Evolutionary conservation across 2,113 vertebrate genomes (phyloP), one percentile per base, ranked within the genome.

Genomic region (Dissostichus mawsoni): DNA sequence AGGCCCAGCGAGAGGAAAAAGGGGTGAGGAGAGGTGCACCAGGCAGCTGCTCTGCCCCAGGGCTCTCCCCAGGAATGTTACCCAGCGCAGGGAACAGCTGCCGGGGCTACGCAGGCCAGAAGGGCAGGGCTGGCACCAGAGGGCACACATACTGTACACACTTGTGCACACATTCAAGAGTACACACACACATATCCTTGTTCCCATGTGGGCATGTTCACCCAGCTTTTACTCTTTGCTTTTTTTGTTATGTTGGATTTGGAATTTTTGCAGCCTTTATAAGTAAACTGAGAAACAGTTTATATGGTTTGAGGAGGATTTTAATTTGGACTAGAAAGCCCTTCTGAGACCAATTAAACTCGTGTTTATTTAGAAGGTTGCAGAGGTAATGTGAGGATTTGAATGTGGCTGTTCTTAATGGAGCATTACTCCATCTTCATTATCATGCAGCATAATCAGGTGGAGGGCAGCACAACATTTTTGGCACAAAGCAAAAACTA

Each of bases 11-110:
- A 89, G 76, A 90, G 88, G 83, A 82, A 74, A 55, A 33, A 8
- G 36, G 66, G 76, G 68, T 69, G 65, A 82, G 65, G 65, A 79
- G 87, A 87, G 87, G 85, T 85, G 80, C 87, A 84, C 63, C 64
- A 81, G 82, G 89, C 91, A 94, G 93, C 93, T 94, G 93, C 90
- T 90, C 78, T 86, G 90, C 93, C 88, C 84, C 86, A 83, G 88
- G 93, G 92, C 90, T 92, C 91, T 93, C 91, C 93, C 90, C 89
- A 91, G 90, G 93, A 94, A 93, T 93, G 91, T 88, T 88, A 86
- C 86, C 89, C 90, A 81, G 85, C 33, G 11, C 63, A 73, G 58
- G 69, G 75, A 90, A 91, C 93, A 94, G 91, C 92, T 93, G 92
- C 91, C 47, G 81, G 81, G 88, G 70, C 81, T 74, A 78, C 78